Base-by-base conservation (phyloP, 2,113 vertebrate genomes). In the Panthera leo region DNA sequence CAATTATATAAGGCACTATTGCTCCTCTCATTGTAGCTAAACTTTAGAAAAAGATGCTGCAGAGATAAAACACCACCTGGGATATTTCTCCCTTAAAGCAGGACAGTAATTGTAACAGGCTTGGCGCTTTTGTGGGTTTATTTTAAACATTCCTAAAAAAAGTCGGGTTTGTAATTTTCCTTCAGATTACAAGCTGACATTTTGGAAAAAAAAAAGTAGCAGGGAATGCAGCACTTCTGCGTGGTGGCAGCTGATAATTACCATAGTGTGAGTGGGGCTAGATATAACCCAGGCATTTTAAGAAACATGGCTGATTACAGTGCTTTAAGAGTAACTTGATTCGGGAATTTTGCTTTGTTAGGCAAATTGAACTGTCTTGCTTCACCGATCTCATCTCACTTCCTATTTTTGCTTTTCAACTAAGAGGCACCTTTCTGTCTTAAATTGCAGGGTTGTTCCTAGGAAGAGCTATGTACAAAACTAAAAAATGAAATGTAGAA, bases 221-320 rank as follows among this genome's bases (percentile, higher is more conserved):
- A 87, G 70, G 95, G 97, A 98, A 97, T 91, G 96, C 90, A 98
- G 88, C 45, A 58, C 85, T 98, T 99, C 90, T 97, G 97, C 96
- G 84, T 65, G 0, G 0, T 98, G 98, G 97, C 98, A 99, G 98
- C 98, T 98, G 98, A 98, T 99, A 99, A 99, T 99, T 99, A 98
- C 97, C 93, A 96, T 98, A 79, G 95, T 98, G 97, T 96, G 98
- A 70, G 14, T 94, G 98, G 94, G 97, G 95, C 97, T 98, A 76
- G 98, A 97, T 98, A 97, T 97, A 99, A 98, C 97, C 96, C 95
- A 96, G 96, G 98, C 88, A 94, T 65, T 98, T 98, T 97, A 92
- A 97, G 97, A 96, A 98, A 90, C 96, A 84, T 96, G 92, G 97
- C 98, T 98, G 98, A 99, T 99, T 98, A 98, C 98, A 98, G 97